A percentile compares a stretch with the other conserved stretches of the same genome.
These are phyloP conservation scores for Penaeus indicus DNA, from an alignment of 1,140 invertebrate genomes.

Conservation along the genomic window DNA sequence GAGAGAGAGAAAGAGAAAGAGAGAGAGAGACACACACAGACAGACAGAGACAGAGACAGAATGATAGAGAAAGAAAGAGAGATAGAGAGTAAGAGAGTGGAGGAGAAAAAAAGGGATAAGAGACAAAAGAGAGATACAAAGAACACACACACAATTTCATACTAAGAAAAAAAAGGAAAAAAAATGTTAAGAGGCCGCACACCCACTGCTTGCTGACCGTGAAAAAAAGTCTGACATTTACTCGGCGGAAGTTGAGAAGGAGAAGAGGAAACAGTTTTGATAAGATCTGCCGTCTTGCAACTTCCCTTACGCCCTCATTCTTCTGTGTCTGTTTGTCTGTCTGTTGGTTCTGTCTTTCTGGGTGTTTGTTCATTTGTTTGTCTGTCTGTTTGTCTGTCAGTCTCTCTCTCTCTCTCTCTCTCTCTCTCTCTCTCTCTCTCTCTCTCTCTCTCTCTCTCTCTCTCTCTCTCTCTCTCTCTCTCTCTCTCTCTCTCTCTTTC, in stretches of 20 bases:
- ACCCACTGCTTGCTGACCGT: too few relatives aligned
- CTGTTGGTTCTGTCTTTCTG: neutral
- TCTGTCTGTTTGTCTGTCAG: constrained; percentile 5
- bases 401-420: neutral
- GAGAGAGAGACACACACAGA: neutral
- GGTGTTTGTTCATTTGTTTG: neutral
- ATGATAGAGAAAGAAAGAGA: constrained; percentile 14
- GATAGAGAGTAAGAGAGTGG: neutral
- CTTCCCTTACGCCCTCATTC: neutral
- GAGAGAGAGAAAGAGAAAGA: neutral
- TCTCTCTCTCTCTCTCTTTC: neutral
- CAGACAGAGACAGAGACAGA: neutral
- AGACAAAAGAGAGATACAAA: too few relatives aligned
- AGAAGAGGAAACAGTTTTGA: too few relatives aligned
- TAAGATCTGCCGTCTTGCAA: too few relatives aligned
- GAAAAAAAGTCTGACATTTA: too few relatives aligned
- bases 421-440: neutral
- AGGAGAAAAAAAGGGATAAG: neutral
- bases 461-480: neutral
- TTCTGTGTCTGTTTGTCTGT: neutral
- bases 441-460: neutral
- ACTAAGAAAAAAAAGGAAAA: too few relatives aligned
- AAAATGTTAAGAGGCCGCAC: too few relatives aligned
- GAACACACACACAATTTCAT: too few relatives aligned
- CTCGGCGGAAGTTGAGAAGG: too few relatives aligned